Conservation (phyloP, 2,797 vertebrate genomes). For the Oreochromis mossambicus region DNA sequence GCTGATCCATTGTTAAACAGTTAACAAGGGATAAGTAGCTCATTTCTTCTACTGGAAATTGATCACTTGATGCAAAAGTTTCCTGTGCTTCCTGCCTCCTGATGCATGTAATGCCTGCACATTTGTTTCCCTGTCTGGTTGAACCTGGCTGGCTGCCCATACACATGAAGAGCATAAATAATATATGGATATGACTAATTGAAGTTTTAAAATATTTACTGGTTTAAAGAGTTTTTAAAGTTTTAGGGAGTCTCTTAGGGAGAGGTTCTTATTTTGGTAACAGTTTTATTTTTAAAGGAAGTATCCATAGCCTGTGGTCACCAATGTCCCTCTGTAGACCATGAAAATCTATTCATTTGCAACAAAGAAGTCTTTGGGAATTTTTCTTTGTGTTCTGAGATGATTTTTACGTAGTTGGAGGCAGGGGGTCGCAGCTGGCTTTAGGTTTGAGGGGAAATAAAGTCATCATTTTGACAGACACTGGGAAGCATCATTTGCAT, state of each 20-base stretch:
- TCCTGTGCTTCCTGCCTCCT: not conserved
- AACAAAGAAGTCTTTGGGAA: not conserved
- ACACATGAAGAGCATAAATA: not conserved
- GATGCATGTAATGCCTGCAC: not conserved
- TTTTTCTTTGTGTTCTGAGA: not conserved
- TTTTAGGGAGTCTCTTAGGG: not conserved
- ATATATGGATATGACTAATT: not conserved
- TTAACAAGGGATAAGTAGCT: not conserved
- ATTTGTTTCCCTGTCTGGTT: not conserved
- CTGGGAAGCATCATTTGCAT: not conserved
- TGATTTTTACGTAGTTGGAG: not conserved
- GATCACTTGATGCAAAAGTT: not conserved
- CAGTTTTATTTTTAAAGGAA: not conserved
- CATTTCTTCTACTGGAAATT: not conserved
- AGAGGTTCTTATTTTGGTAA: not conserved
- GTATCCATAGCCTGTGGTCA: not conserved
- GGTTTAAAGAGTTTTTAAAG: not conserved
- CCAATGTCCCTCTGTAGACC: not conserved
- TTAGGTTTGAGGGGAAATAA: not conserved
- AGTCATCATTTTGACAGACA: not conserved
- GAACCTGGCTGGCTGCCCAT: not conserved
- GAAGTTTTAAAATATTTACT: conserved; percentile 5
- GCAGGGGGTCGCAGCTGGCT: not conserved
- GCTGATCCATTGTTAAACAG: not conserved
- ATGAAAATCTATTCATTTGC: not conserved